These are phyloP conservation scores for Tinea pellionella DNA, from an alignment of 2,888 invertebrate genomes.

Conservation along the genomic window DNA sequence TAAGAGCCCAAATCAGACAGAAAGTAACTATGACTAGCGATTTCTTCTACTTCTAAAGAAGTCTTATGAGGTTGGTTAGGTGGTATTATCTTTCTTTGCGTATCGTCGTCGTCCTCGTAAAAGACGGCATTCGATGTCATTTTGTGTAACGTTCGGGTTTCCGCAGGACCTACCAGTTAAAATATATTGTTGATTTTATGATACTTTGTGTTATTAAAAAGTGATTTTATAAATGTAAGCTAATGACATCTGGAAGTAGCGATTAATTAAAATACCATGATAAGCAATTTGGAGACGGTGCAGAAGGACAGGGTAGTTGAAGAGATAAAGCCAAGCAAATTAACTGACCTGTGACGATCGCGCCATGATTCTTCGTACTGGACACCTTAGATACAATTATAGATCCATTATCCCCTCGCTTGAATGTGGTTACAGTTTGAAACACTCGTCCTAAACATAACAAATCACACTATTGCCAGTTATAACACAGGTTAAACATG, in stretches of 20 bases:
- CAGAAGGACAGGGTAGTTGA: slow-evolving; percentile 13
- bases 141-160: slow-evolving; percentile 75
- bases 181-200: slow-evolving; percentile 46
- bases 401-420: slow-evolving; percentile 56
- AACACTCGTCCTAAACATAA: slow-evolving; percentile 68
- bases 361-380: slow-evolving; percentile 72
- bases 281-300: slow-evolving; percentile 17
- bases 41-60: slow-evolving; percentile 70
- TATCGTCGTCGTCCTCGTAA: slow-evolving; percentile 55
- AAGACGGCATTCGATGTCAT: slow-evolving; percentile 71
- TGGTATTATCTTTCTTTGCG: slow-evolving; percentile 43
- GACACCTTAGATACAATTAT: slow-evolving; percentile 69
- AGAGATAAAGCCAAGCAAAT: slow-evolving; percentile 19
- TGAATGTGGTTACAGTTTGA: slow-evolving; percentile 67
- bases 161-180: slow-evolving; percentile 74
- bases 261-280: slow-evolving; percentile 2
- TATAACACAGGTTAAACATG: slow-evolving; percentile 62
- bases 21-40: slow-evolving; percentile 70
- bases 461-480: slow-evolving; percentile 51
- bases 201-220: background rate
- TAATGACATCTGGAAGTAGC: background rate
- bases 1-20: slow-evolving; percentile 64
- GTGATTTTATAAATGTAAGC: background rate
- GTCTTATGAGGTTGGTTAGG: slow-evolving; percentile 63
- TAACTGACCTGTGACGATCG: slow-evolving; percentile 73